Evolutionary conservation across 2,797 vertebrate species (phyloP), one percentile per base, ranked within the genome.

Genomic region (Mormyrus hasselquistii): DNA sequence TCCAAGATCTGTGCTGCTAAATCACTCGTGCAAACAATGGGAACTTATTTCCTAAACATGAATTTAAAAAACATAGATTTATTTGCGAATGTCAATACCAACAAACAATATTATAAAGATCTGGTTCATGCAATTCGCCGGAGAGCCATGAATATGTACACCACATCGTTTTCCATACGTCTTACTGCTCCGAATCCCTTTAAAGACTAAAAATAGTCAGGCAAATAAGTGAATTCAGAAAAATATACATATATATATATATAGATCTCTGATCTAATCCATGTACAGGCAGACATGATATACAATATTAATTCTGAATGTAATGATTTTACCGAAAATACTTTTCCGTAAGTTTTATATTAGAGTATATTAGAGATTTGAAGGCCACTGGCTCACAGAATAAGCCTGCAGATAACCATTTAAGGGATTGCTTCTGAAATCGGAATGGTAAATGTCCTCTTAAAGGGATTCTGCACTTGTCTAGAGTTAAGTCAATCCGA

Each of bases 91-190:
- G 52, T 87, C 38, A 38, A 59, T 57, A 57, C 53, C 86, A 87
- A 57, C 85, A 86, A 34, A 53, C 85, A 86, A 59, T 59, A 86
- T 52, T 86, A 87, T 85, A 85, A 85, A 85, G 16, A 41, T 59
- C 76, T n/a, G 53, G 6, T n/a, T 59, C 86, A 87, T 87, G 86
- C 86, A 57, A 57, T 59, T 87, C 25, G 34, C 14, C 14, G 53
- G 12, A 87, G 86, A 57, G 10, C 25, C 53, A 38, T 87, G 53
- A 57, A 41, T 59, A 59, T 38, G 50, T 85, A 50, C 47, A 49
- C 47, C 49, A 85, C 49, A 50, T 85, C 29, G 47, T 84, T 4
- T 47, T 85, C 76, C 44, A 52, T 85, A 85, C 3, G 44, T 22
- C n/a, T 47, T 25, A 49, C 49, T 44, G 12, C 73, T 79, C 73